Evolutionary conservation across 2,113 vertebrate species (phyloP).

Genomic region (Orcinus orca): DNA sequence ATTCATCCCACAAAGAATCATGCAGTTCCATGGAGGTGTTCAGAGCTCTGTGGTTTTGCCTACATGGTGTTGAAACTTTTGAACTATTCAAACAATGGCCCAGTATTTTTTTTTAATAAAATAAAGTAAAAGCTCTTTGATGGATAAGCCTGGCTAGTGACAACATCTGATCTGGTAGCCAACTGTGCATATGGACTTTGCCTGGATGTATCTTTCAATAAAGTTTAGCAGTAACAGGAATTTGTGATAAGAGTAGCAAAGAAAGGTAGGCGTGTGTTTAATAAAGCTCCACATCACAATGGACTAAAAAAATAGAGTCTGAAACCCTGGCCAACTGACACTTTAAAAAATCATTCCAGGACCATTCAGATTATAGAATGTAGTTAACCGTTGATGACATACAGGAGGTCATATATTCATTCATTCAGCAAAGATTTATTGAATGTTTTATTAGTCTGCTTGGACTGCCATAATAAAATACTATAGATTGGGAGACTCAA

Average conservation of each 20-base stretch:
- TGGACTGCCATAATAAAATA: background rate
- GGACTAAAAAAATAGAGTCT: background rate
- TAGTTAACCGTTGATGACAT: background rate
- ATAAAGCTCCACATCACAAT: background rate
- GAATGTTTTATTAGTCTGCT: background rate
- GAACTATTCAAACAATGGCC: background rate
- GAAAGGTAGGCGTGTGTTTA: background rate
- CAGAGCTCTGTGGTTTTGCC: background rate
- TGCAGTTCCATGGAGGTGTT: background rate
- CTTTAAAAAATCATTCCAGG: background rate
- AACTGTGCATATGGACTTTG: conserved; percentile 26
- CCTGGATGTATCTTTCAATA: conserved; percentile 20
- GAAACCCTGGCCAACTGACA: background rate
- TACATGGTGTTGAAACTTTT: background rate
- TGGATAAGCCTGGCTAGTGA: background rate
- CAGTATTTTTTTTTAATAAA: background rate
- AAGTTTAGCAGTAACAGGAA: background rate
- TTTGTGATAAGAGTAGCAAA: background rate
- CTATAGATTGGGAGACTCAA: no score
- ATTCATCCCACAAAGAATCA: background rate
- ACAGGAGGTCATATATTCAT: background rate
- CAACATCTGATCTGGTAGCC: background rate
- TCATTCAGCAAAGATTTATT: background rate
- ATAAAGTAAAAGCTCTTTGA: background rate
- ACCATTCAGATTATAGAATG: background rate